A percentile compares a stretch with the other conserved stretches of the same genome.
These are phyloP conservation scores for Condylura cristata DNA, from an alignment of 2,113 vertebrate species.

Conservation along the genomic window DNA sequence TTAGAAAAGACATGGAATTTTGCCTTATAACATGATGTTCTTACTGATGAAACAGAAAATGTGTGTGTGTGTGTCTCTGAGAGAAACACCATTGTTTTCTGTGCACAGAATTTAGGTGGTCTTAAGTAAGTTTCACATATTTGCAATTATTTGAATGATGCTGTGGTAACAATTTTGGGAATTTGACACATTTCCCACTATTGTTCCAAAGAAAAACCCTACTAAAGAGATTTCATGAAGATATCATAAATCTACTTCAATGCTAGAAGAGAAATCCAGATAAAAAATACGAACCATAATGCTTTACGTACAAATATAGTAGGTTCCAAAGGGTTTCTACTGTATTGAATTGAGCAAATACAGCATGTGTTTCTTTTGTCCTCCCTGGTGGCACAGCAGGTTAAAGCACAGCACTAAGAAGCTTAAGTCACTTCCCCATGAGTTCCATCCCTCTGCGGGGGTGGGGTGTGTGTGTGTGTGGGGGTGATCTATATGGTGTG, in stretches of 20 bases:
- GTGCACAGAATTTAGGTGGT: not conserved
- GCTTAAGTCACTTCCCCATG: too few species aligned
- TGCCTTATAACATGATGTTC: not conserved
- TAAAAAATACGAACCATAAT: not conserved
- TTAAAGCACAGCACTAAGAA: too few species aligned
- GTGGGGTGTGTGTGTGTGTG: too few species aligned
- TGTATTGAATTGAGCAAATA: slow-evolving; percentile 2
- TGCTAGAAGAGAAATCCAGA: not conserved
- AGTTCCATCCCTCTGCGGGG: too few species aligned
- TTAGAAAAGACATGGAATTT: not conserved
- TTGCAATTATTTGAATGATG: not conserved
- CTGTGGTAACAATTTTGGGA: not conserved
- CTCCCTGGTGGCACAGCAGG: too few species aligned
- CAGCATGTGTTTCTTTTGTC: too few species aligned
- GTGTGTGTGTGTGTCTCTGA: not conserved
- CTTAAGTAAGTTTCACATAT: not conserved
- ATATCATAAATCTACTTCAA: not conserved
- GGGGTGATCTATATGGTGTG: too few species aligned
- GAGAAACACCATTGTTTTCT: not conserved
- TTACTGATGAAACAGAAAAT: not conserved
- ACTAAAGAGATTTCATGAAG: slow-evolving; percentile 15
- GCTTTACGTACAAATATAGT: slow-evolving; percentile 35
- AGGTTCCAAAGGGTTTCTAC: slow-evolving; percentile 14
- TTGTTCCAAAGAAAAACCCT: not conserved
- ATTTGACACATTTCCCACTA: slow-evolving; percentile 11